Conservation (phyloP, 2,888 invertebrate genomes). For the Tanytarsus gracilentus region DNA sequence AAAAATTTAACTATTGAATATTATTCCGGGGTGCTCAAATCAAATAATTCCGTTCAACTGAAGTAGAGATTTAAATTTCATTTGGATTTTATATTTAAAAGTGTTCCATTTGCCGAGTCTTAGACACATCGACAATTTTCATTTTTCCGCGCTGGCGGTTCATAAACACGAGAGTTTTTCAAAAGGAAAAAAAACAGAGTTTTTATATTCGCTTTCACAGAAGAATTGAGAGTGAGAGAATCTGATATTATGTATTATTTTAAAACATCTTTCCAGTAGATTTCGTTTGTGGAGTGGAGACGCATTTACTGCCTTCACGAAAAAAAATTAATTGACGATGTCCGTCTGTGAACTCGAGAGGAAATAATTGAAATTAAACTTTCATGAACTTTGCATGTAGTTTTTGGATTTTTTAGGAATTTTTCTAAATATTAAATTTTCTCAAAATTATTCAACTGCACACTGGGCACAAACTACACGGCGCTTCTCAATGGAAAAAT, state of each 20-base stretch:
- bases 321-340: constrained; percentile 1
- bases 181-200: constrained; percentile 5
- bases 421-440: not conserved
- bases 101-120: not conserved
- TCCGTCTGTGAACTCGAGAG: no score
- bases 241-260: constrained; percentile 5
- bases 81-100: constrained; percentile 29
- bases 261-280: constrained; percentile 16
- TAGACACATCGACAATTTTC: not conserved
- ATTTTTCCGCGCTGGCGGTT: not conserved
- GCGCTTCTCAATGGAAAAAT: no score
- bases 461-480: no score
- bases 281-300: constrained; percentile 24
- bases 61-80: constrained; percentile 25
- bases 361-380: no score
- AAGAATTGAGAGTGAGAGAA: no score
- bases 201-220: not conserved
- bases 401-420: no score
- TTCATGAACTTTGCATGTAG: no score
- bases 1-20: no score
- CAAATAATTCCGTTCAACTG: constrained; percentile 27
- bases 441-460: no score
- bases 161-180: not conserved
- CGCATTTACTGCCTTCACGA: constrained; percentile 13
- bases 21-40: constrained; percentile 16